phyloP scores from a whole-genome alignment of 2,888 invertebrate species.

The Diaprepes abbreviatus region DNA sequence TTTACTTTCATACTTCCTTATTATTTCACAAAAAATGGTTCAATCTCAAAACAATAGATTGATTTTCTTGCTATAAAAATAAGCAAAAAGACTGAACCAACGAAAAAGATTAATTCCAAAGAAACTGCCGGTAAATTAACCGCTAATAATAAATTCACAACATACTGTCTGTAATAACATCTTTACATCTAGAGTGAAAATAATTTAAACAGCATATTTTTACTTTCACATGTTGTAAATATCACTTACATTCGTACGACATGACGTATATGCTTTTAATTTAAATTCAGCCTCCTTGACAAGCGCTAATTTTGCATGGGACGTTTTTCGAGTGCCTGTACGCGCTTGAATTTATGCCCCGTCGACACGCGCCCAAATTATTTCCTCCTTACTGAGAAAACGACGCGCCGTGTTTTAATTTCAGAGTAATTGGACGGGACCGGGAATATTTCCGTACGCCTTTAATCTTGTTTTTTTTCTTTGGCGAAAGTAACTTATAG shows the following conservation, averaged over 20 bases:
- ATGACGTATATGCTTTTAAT: constrained; percentile 62
- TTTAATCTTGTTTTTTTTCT: constrained; percentile 45
- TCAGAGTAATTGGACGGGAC: constrained; percentile 60
- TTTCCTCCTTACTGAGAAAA: constrained; percentile 62
- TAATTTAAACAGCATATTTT: constrained; percentile 20
- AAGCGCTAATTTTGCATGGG: constrained; percentile 65
- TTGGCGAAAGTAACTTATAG: constrained; percentile 19
- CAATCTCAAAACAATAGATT: too few species aligned
- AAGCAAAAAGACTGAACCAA: too few species aligned
- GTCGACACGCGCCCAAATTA: constrained; percentile 61
- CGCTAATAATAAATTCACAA: neutral
- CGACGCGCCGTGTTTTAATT: constrained; percentile 52
- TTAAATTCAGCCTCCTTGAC: constrained; percentile 60
- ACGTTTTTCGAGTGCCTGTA: constrained; percentile 50
- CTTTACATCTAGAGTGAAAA: constrained; percentile 4
- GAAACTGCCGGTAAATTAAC: neutral
- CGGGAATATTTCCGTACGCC: constrained; percentile 53
- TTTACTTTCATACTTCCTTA: too few species aligned
- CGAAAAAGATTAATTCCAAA: too few species aligned
- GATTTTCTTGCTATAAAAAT: too few species aligned
- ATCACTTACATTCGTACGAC: constrained; percentile 35
- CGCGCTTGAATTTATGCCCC: constrained; percentile 56
- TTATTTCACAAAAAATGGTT: too few species aligned
- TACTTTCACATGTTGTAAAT: constrained; percentile 32
- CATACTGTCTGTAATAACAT: neutral